phyloP scores from a whole-genome alignment of 2,888 invertebrate genomes.

The Aphrophora alni region DNA sequence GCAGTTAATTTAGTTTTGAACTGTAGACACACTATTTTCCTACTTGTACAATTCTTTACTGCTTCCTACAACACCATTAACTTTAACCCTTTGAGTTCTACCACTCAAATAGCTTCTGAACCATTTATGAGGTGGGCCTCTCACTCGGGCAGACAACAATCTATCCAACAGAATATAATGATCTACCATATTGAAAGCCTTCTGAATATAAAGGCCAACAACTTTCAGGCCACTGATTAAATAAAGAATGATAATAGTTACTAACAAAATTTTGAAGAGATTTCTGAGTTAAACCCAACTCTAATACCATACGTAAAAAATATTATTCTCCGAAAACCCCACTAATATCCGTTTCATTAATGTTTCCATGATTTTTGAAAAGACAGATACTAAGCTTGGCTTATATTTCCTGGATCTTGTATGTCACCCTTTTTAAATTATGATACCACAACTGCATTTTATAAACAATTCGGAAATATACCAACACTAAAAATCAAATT shows the following conservation, averaged over 20 bases:
- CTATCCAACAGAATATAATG: background rate
- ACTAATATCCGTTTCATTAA: background rate
- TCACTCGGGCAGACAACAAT: background rate
- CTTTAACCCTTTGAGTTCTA: background rate
- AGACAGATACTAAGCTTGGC: background rate
- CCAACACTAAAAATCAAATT: background rate
- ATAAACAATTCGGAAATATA: background rate
- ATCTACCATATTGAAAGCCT: background rate
- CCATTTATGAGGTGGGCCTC: background rate
- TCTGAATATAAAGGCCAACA: constrained; percentile 6
- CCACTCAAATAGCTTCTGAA: background rate
- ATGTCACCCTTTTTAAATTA: constrained; percentile 2
- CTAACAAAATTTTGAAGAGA: background rate
- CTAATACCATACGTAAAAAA: background rate
- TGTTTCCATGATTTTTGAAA: constrained; percentile 11
- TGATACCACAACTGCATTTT: background rate
- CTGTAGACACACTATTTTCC: no score
- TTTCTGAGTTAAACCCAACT: background rate
- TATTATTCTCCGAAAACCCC: background rate
- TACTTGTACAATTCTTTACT: no score
- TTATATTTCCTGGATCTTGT: background rate
- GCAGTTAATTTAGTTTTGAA: no score
- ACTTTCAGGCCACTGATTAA: background rate
- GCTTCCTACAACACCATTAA: background rate
- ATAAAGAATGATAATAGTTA: background rate